These are phyloP conservation scores for Malacosoma neustria DNA, from an alignment of 2,888 invertebrate species.

Conservation along the genomic window DNA sequence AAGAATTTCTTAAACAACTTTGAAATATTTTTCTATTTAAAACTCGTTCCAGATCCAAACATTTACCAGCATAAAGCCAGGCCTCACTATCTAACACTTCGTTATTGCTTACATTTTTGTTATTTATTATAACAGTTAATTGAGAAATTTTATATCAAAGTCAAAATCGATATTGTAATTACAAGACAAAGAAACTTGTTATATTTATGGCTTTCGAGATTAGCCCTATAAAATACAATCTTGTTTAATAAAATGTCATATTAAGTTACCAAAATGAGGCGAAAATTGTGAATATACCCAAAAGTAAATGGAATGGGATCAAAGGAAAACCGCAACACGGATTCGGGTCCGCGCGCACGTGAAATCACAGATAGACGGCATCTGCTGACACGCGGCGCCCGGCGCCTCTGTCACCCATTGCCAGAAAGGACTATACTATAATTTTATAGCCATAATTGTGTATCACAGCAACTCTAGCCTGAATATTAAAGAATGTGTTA, in stretches of 20 bases:
- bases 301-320: conserved; percentile 20
- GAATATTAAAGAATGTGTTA: conserved; percentile 64
- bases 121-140: conserved; percentile 14
- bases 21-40: conserved; percentile 41
- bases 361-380: conserved; percentile 37
- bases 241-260: conserved; percentile 24
- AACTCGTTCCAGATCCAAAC: conserved; percentile 51
- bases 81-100: conserved; percentile 21
- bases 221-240: conserved; percentile 27
- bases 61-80: conserved; percentile 25
- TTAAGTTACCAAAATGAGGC: conserved; percentile 19
- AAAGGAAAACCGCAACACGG: conserved; percentile 2
- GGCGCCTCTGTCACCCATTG: conserved; percentile 33
- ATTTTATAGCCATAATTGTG: conserved; percentile 64
- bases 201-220: conserved; percentile 22
- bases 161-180: conserved; percentile 9
- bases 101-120: conserved; percentile 23
- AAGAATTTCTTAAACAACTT: conserved; percentile 64
- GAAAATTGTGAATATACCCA: conserved; percentile 17
- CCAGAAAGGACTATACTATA: conserved; percentile 56
- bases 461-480: conserved; percentile 74
- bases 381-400: conserved; percentile 16
- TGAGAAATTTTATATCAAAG: conserved; percentile 11
- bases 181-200: conserved; percentile 22
- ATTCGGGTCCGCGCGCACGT: not conserved